Conservation (phyloP, 2,113 vertebrate species). For the Amphilophus citrinellus region DNA sequence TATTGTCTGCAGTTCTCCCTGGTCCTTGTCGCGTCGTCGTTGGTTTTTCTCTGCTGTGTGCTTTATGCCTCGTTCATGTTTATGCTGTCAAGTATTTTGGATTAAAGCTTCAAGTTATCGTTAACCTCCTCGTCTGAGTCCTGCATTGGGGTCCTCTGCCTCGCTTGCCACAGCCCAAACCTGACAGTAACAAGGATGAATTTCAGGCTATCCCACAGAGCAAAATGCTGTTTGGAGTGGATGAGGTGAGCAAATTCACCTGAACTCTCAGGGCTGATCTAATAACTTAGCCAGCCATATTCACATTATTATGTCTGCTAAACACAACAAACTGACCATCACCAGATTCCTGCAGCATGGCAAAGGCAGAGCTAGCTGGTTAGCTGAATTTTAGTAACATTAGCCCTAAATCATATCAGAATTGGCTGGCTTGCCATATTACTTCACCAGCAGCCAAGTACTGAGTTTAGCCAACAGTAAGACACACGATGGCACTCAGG, state of each 20-base stretch:
- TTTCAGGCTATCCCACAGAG: neutral
- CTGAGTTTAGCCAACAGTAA: neutral
- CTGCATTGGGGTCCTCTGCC: too few relatives aligned
- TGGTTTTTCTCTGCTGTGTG: too few relatives aligned
- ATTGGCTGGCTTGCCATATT: neutral
- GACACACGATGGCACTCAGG: neutral
- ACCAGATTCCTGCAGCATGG: neutral
- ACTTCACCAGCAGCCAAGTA: neutral
- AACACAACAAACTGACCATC: neutral
- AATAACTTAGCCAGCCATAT: neutral
- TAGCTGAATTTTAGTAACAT: fast-evolving
- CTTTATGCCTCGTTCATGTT: too few relatives aligned
- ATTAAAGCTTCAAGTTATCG: too few relatives aligned
- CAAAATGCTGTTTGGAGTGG: neutral
- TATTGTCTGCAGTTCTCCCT: too few relatives aligned
- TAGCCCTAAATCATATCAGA: neutral
- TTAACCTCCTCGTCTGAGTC: too few relatives aligned
- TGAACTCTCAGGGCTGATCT: neutral
- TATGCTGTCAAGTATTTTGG: too few relatives aligned
- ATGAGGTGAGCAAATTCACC: neutral
- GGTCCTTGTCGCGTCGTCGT: too few relatives aligned
- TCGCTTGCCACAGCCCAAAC: too few relatives aligned
- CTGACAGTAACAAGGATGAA: neutral
- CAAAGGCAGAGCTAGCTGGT: neutral
- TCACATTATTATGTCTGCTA: neutral